These are phyloP conservation scores for Drosophila anceps DNA, from an alignment of 2,888 invertebrate genomes.

Conservation along the genomic window DNA sequence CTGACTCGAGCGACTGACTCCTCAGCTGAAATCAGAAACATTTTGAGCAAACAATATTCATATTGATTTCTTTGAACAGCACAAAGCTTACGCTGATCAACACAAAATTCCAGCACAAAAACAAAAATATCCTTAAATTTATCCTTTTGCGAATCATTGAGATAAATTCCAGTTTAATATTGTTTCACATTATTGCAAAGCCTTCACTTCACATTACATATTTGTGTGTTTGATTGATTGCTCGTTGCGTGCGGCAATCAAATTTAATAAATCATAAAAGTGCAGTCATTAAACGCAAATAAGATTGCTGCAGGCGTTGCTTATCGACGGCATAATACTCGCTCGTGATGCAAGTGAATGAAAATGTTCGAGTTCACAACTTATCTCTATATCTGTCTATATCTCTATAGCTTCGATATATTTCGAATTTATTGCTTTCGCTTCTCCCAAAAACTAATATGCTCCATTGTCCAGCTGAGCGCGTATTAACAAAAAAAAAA, in stretches of 20 bases:
- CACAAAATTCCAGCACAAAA: neutral
- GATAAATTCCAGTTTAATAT: neutral
- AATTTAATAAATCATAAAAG: slow-evolving; percentile 7
- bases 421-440: no score
- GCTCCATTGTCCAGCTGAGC: neutral
- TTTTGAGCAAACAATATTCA: no score
- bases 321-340: neutral
- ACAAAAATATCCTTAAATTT: neutral
- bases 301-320: neutral
- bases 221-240: slow-evolving; percentile 24
- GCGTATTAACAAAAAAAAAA: neutral
- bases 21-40: neutral
- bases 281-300: slow-evolving; percentile 4
- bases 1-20: no score
- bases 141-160: neutral
- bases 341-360: neutral
- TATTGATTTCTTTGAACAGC: neutral
- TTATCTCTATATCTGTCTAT: neutral
- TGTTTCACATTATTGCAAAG: neutral
- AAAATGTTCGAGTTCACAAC: neutral
- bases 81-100: neutral
- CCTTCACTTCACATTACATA: neutral
- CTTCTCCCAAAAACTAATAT: neutral
- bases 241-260: slow-evolving; percentile 3
- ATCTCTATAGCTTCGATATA: no score